A percentile compares a stretch with the other conserved stretches of the same genome.
phyloP scores from a whole-genome alignment of 2,113 vertebrate species.

The Ctenodactylus gundi region DNA sequence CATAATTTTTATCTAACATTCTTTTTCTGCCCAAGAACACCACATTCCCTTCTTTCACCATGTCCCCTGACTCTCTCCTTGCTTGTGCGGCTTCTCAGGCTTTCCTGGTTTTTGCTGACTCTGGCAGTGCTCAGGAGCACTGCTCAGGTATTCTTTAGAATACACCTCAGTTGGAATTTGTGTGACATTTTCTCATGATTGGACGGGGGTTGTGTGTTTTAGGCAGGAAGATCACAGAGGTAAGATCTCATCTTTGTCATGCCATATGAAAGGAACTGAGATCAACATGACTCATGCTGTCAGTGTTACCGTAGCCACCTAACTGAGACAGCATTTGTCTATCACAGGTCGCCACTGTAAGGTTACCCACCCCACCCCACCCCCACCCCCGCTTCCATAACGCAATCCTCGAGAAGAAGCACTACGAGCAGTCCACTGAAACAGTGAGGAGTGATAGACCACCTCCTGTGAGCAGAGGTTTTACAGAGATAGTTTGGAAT shows the following conservation, averaged over 20 bases:
- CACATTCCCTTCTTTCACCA: background rate
- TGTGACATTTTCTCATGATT: conserved; percentile 24
- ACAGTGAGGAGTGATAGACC: background rate
- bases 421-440: background rate
- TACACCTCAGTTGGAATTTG: background rate
- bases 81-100: conserved; percentile 7
- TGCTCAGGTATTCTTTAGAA: background rate
- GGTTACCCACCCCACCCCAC: too few relatives aligned
- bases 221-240: background rate
- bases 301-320: background rate
- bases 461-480: background rate
- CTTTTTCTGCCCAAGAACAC: background rate
- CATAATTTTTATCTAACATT: background rate
- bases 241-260: background rate
- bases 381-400: background rate
- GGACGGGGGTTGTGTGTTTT: background rate
- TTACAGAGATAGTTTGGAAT: background rate
- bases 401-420: background rate
- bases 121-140: background rate
- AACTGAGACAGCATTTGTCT: background rate
- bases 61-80: background rate
- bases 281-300: background rate
- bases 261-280: background rate
- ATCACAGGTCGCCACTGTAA: background rate
- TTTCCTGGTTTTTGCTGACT: background rate